Evolutionary conservation across 2,888 invertebrate species (phyloP).

Genomic region (Agrotis exclamationis): DNA sequence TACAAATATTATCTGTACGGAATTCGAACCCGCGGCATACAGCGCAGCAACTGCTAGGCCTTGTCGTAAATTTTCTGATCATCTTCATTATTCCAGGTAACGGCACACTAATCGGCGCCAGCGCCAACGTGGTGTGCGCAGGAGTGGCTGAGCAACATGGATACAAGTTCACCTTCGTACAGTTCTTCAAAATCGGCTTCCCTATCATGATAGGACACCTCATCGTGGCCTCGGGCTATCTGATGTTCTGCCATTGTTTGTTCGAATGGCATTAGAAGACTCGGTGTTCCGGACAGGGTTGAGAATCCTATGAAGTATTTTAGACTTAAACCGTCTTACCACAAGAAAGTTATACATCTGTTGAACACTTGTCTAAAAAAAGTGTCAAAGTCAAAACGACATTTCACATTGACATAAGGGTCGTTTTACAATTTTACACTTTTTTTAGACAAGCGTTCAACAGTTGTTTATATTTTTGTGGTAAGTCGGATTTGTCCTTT

Average conservation of each 20-base stretch:
- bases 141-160: constrained; percentile 98
- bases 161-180: constrained; percentile 95
- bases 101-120: constrained; percentile 97
- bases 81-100: constrained; percentile 91
- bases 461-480: no score
- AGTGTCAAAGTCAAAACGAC: no score
- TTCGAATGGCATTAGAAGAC: constrained; percentile 33
- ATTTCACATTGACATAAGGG: no score
- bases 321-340: background rate
- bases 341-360: no score
- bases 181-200: constrained; percentile 97
- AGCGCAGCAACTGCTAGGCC: no score
- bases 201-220: constrained; percentile 95
- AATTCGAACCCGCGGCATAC: no score
- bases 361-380: no score
- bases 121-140: constrained; percentile 97
- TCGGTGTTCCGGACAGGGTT: background rate
- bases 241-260: constrained; percentile 93
- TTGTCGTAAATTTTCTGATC: background rate
- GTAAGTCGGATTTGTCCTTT: no score
- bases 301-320: constrained; percentile 20
- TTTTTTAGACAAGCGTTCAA: no score
- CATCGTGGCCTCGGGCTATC: constrained; percentile 92
- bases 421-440: no score
- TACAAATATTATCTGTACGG: no score